These are phyloP conservation scores for Indri indri DNA, from an alignment of 2,113 vertebrate genomes.

Conservation along the genomic window DNA sequence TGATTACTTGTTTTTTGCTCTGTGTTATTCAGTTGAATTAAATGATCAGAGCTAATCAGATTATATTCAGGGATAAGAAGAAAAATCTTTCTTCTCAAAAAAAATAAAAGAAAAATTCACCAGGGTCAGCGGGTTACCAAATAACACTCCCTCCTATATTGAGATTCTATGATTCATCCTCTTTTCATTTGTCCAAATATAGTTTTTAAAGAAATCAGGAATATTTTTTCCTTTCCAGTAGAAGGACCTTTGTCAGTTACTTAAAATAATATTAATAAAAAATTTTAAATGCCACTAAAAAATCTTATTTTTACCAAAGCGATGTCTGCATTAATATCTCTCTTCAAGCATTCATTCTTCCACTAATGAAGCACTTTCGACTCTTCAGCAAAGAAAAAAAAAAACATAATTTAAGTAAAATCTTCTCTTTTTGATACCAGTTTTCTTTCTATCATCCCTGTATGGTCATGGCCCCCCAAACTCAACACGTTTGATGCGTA, in stretches of 20 bases:
- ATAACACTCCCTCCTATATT: background rate
- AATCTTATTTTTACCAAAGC: slow-evolving; percentile 38
- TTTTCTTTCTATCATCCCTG: background rate
- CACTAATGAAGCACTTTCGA: slow-evolving; percentile 32
- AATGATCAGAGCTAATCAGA: slow-evolving; percentile 67
- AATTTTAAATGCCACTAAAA: background rate
- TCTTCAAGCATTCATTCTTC: background rate
- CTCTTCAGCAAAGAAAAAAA: background rate
- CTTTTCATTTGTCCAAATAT: slow-evolving; percentile 40
- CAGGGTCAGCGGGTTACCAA: slow-evolving; percentile 38
- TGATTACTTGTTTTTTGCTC: slow-evolving; percentile 13
- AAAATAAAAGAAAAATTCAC: background rate
- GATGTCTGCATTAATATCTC: background rate
- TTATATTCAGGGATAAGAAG: slow-evolving; percentile 58
- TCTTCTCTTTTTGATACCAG: background rate
- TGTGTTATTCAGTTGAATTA: slow-evolving; percentile 47
- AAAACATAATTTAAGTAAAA: background rate
- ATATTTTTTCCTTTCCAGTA: slow-evolving; percentile 44
- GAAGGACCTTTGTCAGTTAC: slow-evolving; percentile 23
- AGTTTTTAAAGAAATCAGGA: slow-evolving; percentile 57
- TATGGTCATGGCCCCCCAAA: background rate
- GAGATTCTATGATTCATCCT: slow-evolving; percentile 36
- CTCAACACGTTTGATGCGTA: background rate
- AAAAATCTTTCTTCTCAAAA: background rate
- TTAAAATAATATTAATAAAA: slow-evolving; percentile 50